phyloP scores from a whole-genome alignment of 2,113 vertebrate species.

The Nothoprocta pentlandii region DNA sequence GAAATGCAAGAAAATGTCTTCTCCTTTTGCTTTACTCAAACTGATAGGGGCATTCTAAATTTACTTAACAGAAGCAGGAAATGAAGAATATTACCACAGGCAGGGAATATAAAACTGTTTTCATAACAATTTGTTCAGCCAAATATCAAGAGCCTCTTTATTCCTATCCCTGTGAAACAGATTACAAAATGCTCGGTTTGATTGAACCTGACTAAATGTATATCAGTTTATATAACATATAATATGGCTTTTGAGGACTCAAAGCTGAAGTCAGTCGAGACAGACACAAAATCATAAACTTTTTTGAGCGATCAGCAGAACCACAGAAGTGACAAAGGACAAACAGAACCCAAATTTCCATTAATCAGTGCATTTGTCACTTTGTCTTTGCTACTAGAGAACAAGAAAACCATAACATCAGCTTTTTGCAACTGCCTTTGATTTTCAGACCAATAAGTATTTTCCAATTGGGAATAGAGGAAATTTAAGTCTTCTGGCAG shows the following conservation, averaged over 20 bases:
- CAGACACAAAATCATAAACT: not conserved
- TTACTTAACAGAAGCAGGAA: slow-evolving; percentile 58
- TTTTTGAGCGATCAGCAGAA: not conserved
- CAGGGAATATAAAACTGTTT: slow-evolving; percentile 62
- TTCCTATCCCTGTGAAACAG: slow-evolving; percentile 29
- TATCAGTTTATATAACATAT: slow-evolving; percentile 8
- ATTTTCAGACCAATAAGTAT: not conserved
- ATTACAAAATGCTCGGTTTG: slow-evolving; percentile 44
- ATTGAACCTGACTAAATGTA: slow-evolving; percentile 47
- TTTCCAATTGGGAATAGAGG: accelerated
- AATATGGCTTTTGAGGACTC: slow-evolving; percentile 9
- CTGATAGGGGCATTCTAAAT: slow-evolving; percentile 56
- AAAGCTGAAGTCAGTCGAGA: slow-evolving; percentile 36
- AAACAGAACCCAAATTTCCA: not conserved
- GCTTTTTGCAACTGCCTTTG: not conserved
- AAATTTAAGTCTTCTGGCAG: not conserved
- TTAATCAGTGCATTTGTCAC: not conserved
- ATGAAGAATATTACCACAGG: slow-evolving; percentile 36
- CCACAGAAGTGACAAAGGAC: not conserved
- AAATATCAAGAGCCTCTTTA: slow-evolving; percentile 44
- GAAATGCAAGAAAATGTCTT: slow-evolving; percentile 7
- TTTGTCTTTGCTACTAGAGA: not conserved
- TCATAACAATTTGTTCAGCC: slow-evolving; percentile 66
- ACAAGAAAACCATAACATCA: not conserved
- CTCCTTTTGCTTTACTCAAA: slow-evolving; percentile 50